phyloP scores from a whole-genome alignment of 2,888 invertebrate genomes.

The Clistopyga incitator region DNA sequence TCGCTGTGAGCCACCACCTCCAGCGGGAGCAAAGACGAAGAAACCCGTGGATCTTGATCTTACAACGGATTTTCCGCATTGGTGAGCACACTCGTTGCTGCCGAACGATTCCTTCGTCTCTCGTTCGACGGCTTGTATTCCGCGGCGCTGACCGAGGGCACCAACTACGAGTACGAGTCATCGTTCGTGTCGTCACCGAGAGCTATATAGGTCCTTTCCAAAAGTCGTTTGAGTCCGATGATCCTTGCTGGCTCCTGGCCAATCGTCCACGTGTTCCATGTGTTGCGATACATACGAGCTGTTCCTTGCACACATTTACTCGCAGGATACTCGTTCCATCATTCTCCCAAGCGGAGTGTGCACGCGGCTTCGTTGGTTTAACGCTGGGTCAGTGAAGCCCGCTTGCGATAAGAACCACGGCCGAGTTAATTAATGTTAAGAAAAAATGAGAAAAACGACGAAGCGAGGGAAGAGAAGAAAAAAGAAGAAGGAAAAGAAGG shows the following conservation, averaged over 20 bases:
- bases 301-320: constrained; percentile 46
- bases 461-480: neutral
- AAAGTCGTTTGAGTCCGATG: constrained; percentile 41
- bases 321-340: constrained; percentile 25
- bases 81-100: constrained; percentile 57
- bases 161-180: neutral
- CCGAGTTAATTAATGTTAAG: constrained; percentile 81
- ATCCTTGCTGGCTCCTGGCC: constrained; percentile 25
- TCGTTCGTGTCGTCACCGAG: neutral
- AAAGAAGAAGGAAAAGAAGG: constrained; percentile 40
- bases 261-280: constrained; percentile 11
- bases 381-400: constrained; percentile 70
- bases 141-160: neutral
- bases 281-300: constrained; percentile 19
- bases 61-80: constrained; percentile 66
- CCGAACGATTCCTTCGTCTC: constrained; percentile 45
- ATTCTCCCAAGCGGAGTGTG: constrained; percentile 13
- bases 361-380: constrained; percentile 66
- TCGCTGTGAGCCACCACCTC: constrained; percentile 17
- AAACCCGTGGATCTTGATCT: constrained; percentile 58
- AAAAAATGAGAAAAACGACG: constrained; percentile 68
- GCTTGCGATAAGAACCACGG: constrained; percentile 75
- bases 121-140: constrained; percentile 1
- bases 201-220: constrained; percentile 25
- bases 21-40: constrained; percentile 51